Percentiles rank a stretch among this genome's conserved stretches.
Evolutionary conservation across 2,797 vertebrate species (phyloP).

Genomic region (Malurus leucopterus): DNA sequence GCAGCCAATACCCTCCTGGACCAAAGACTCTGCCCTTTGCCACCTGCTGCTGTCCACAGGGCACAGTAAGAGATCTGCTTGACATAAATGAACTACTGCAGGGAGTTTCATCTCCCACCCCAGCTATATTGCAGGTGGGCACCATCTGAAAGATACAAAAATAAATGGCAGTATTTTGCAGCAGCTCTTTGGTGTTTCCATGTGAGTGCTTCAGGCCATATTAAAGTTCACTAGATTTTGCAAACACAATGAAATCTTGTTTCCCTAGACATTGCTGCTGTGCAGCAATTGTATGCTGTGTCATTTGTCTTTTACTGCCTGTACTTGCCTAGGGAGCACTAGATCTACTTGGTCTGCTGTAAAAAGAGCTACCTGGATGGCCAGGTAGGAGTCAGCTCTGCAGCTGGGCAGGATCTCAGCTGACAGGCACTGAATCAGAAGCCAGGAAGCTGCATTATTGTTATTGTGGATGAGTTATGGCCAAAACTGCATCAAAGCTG

Average conservation of each 20-base stretch:
- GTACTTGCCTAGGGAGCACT: not conserved
- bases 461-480: not conserved
- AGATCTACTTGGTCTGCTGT: not conserved
- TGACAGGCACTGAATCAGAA: not conserved
- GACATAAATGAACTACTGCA: conserved; percentile 21
- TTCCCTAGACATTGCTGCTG: not conserved
- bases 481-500: not conserved
- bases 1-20: not conserved
- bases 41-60: not conserved
- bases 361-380: not conserved
- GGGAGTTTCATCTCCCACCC: not conserved
- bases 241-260: conserved; percentile 23
- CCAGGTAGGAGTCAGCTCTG: not conserved
- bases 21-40: not conserved
- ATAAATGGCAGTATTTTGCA: conserved; percentile 11
- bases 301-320: conserved; percentile 18
- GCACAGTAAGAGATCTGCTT: not conserved
- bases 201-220: not conserved
- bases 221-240: conserved; percentile 49
- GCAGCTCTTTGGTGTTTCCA: not conserved
- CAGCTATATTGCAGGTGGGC: not conserved
- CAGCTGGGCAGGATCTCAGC: not conserved
- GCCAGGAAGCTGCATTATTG: not conserved
- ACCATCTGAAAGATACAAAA: conserved; percentile 2
- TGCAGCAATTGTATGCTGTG: not conserved